Evolutionary conservation across 2,113 vertebrate genomes (phyloP), one percentile per base, ranked within the genome.

Genomic region (Amblyornis subalaris): DNA sequence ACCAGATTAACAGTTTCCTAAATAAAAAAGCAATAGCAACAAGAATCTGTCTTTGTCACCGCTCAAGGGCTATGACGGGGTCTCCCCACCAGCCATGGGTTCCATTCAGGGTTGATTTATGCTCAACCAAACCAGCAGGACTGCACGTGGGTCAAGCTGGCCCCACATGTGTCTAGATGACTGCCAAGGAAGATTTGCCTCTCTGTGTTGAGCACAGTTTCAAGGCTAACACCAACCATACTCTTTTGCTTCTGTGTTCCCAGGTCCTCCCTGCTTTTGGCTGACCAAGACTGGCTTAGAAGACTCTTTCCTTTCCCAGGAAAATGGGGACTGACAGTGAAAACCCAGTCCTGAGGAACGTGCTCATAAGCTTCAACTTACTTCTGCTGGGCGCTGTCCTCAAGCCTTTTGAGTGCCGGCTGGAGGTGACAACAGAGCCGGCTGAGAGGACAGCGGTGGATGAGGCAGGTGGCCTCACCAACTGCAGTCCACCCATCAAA

Each of bases 281-380:
- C 83, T 82, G 57, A 70, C 83, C 55, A 69, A 73, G 73, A 33
- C 94, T 91, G 83, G 74, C 71, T 78, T 88, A 94, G 92, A 96
- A 90, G 74, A 29, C 31, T 70, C 70, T 72, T 93, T 35, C 3
- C 4, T 51, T 61, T 72, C 76, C 85, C 73, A 76, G 83, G 85
- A 98, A 90, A 94, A 98, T 98, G 98, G 97, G 97, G 86, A 95
- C 90, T 18, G 97, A 98, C 5, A 89, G 94, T 77, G 97, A 98
- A 85, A 97, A 95, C 10, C 94, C 58, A 2, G 70, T 96, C 57
- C 93, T 98, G 89, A 98, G 97, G 91, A 98, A 98, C 4, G 23
- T 98, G 92, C 93, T 98, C 21, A 95, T 98, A 64, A 97, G 97
- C 7, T 96, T 98, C 92, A 97, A 97, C 90, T 87, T 98, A 94